These are phyloP conservation scores for Hydra vulgaris DNA, from an alignment of 30 jellyfish, hydroid and myxozoan species.

Conservation along the genomic window DNA sequence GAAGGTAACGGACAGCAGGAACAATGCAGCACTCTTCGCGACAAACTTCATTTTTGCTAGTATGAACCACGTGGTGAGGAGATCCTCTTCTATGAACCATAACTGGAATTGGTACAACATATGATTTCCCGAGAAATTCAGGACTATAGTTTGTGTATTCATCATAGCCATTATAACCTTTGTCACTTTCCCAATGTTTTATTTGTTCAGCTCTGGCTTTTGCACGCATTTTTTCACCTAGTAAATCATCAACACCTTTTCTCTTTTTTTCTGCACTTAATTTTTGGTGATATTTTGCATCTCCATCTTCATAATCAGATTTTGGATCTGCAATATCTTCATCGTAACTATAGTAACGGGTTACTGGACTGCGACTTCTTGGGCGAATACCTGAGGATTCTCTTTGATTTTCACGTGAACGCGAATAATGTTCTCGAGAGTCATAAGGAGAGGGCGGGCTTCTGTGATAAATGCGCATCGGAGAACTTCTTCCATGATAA, in stretches of 20 bases:
- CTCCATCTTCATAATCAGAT: not conserved
- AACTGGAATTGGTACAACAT: conserved; percentile 26
- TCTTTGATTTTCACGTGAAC: conserved; percentile 8
- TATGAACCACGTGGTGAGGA: not conserved
- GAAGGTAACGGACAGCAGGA: conserved; percentile 13
- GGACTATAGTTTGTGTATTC: conserved; percentile 3
- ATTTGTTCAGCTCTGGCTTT: conserved; percentile 13
- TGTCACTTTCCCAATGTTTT: not conserved
- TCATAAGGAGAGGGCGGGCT: not conserved
- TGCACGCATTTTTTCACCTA: conserved; percentile 16
- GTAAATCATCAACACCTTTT: conserved; percentile 31
- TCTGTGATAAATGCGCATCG: conserved; percentile 8
- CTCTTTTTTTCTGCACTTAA: not conserved
- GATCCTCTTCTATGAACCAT: conserved; percentile 1
- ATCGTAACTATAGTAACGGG: not conserved
- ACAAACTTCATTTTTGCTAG: not conserved
- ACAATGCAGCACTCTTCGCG: conserved; percentile 22
- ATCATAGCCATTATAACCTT: not conserved
- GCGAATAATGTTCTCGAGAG: conserved; percentile 1
- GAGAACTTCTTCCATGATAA: conserved; percentile 4
- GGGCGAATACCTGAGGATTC: not conserved
- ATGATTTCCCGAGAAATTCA: conserved; percentile 3
- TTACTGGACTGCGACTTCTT: not conserved
- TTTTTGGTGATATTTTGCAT: not conserved
- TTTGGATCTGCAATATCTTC: not conserved